Conservation (phyloP, 2,113 vertebrate species). For the Thryonomys swinderianus region DNA sequence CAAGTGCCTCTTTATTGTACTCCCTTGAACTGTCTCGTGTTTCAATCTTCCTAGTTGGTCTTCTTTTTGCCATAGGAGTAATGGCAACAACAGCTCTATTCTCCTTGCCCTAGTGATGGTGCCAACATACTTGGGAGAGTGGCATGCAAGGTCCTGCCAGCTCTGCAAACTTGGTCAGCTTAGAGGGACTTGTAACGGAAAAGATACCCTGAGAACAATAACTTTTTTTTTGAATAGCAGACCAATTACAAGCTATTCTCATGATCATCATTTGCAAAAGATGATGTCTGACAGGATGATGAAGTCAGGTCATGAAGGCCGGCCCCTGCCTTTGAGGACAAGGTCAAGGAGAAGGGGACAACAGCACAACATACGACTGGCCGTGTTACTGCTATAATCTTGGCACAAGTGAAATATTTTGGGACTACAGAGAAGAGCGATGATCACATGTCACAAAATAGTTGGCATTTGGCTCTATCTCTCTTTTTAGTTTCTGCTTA, state of each 20-base stretch:
- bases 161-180: not conserved
- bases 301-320: not conserved
- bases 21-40: not conserved
- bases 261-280: not conserved
- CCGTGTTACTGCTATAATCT: not conserved
- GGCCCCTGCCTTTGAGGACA: not conserved
- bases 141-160: not conserved
- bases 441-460: slow-evolving; percentile 64
- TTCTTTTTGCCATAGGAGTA: not conserved
- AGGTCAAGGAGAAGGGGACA: not conserved
- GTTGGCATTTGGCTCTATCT: slow-evolving; percentile 64
- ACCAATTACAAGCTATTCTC: not conserved
- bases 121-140: not conserved
- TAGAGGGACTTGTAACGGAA: not conserved
- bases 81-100: not conserved
- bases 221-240: not conserved
- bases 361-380: not conserved
- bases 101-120: not conserved
- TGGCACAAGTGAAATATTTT: slow-evolving; percentile 57
- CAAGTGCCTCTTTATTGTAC: not conserved
- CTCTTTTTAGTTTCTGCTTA: slow-evolving; percentile 70
- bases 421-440: slow-evolving; percentile 50
- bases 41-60: not conserved
- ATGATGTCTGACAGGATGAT: not conserved
- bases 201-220: not conserved